A percentile compares a stretch with the other conserved stretches of the same genome.
These are phyloP conservation scores for Psococerastis gibbosa DNA, from an alignment of 2,888 invertebrate genomes.

Conservation along the genomic window DNA sequence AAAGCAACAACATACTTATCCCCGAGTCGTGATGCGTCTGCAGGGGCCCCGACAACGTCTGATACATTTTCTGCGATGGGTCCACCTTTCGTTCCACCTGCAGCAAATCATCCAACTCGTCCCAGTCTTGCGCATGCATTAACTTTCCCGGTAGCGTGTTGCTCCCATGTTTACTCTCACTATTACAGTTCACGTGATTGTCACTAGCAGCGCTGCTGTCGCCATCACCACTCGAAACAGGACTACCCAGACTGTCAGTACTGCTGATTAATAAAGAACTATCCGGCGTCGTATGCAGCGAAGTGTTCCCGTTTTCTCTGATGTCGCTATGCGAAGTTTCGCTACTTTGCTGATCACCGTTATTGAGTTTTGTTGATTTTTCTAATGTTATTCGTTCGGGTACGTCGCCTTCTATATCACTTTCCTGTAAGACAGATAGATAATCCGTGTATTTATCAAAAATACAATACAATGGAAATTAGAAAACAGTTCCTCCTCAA, in stretches of 20 bases:
- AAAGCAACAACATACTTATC: slow-evolving; percentile 1
- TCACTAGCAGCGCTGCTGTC: not conserved
- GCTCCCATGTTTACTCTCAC: not conserved
- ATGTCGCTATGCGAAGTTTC: not conserved
- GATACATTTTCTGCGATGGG: slow-evolving; percentile 42
- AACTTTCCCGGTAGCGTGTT: slow-evolving; percentile 44
- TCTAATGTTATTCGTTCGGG: not conserved
- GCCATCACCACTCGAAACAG: not conserved
- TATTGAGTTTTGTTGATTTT: not conserved
- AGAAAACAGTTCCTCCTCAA: no score
- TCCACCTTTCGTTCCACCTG: slow-evolving; percentile 43
- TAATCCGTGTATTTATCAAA: no score
- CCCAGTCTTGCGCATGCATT: slow-evolving; percentile 33
- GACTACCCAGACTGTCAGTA: no score
- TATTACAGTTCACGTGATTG: no score
- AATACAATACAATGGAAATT: no score
- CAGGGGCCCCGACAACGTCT: slow-evolving; percentile 38
- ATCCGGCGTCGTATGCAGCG: not conserved
- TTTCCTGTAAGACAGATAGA: not conserved
- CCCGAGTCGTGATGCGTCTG: slow-evolving; percentile 2
- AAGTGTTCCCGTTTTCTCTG: not conserved
- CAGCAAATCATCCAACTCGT: slow-evolving; percentile 47
- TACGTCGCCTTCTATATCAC: not conserved
- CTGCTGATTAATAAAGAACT: no score
- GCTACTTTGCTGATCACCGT: not conserved